Evolutionary conservation across 2,113 vertebrate species (phyloP).

Genomic region (rabbit (Oryctolagus cuniculus)): DNA sequence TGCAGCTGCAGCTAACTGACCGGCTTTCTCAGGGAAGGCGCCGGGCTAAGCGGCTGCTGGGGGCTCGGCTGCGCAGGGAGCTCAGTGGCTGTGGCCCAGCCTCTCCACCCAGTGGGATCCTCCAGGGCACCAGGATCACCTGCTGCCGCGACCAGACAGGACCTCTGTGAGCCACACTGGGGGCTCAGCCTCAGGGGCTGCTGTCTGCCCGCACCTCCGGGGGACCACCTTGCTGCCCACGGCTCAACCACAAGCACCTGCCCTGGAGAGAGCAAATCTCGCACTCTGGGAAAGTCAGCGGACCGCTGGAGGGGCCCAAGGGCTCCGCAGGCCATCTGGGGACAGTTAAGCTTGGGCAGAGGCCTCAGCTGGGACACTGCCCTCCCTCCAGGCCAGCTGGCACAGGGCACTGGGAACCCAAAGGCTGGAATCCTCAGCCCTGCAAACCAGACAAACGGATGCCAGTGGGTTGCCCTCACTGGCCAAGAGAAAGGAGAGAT

Average conservation of each 20-base stretch:
- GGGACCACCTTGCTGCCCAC: background rate
- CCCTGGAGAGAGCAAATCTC: background rate
- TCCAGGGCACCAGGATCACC: background rate
- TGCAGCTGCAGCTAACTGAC: background rate
- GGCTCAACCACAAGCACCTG: background rate
- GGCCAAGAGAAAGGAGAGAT: background rate
- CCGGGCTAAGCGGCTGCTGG: background rate
- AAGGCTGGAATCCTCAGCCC: background rate
- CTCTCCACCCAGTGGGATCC: background rate
- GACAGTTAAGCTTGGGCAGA: conserved; percentile 7
- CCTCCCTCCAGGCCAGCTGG: conserved; percentile 35
- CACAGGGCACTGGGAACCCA: background rate
- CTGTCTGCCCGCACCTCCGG: background rate
- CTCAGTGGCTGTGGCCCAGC: background rate
- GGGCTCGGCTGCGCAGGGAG: background rate
- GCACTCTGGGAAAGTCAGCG: background rate
- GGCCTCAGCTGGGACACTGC: background rate
- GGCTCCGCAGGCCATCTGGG: background rate
- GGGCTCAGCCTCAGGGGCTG: background rate
- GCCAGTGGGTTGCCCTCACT: too few species aligned
- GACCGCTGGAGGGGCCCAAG: fast-evolving
- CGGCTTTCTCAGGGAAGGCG: background rate
- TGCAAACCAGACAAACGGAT: background rate
- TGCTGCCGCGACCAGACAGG: background rate
- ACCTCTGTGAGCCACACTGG: fast-evolving